Percentiles rank a stretch among this genome's conserved stretches.
These are phyloP conservation scores for Delichon dasypus DNA, from an alignment of 2,797 vertebrate genomes.

Conservation along the genomic window DNA sequence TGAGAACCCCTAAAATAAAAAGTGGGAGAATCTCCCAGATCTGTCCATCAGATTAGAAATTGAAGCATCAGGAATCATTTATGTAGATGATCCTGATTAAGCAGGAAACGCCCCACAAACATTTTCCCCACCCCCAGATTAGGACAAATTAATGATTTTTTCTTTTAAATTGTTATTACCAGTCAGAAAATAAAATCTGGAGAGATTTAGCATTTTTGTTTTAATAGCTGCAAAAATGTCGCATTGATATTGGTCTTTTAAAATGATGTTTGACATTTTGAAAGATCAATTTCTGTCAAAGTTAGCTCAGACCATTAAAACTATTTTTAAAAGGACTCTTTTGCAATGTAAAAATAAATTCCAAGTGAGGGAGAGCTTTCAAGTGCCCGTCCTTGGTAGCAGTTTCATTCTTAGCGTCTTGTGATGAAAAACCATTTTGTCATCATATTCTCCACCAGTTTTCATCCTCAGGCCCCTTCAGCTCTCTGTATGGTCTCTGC, in stretches of 20 bases:
- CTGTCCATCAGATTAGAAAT: background rate
- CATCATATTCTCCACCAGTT: slow-evolving; percentile 35
- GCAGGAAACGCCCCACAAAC: background rate
- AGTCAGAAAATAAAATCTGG: background rate
- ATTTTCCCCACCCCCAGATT: background rate
- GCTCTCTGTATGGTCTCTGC: slow-evolving; percentile 25
- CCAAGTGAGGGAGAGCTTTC: background rate
- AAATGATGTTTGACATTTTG: slow-evolving; percentile 29
- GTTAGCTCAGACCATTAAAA: background rate
- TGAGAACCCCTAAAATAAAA: background rate
- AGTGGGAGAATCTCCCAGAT: background rate
- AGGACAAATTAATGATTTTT: background rate
- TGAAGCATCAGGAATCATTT: background rate
- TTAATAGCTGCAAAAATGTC: slow-evolving; percentile 23
- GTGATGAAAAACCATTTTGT: slow-evolving; percentile 40
- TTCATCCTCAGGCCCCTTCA: slow-evolving; percentile 35
- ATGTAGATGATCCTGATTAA: background rate
- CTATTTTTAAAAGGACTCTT: background rate
- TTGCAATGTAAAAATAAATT: background rate
- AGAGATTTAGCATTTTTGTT: slow-evolving; percentile 22
- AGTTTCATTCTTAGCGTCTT: background rate
- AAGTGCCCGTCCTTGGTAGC: background rate
- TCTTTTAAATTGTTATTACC: background rate
- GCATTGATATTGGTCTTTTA: background rate
- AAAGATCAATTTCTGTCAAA: slow-evolving; percentile 33